Evolutionary conservation across 2,888 invertebrate species (phyloP), one percentile per base, ranked within the genome.

Genomic region (Microctonus hyperodae): DNA sequence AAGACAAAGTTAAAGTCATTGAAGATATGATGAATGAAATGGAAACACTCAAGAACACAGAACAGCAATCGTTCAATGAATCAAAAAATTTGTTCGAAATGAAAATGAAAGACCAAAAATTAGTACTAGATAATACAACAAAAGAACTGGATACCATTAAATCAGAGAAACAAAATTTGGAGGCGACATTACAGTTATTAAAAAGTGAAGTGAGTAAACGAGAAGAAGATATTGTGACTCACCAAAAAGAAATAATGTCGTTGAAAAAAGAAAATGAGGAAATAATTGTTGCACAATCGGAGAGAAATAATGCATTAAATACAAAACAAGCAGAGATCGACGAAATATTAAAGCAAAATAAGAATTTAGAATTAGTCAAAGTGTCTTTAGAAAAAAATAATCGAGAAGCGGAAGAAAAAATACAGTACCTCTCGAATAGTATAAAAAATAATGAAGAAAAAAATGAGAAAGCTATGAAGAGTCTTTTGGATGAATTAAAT

Each of bases 251-350:
- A 64, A 62, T 74, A 74, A 60, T 76, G 84, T 81, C 85, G 70
- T 85, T 86, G 75, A 86, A 86, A 72, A 85, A 85, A 76, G 86
- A 88, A 82, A 78, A 87, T 33, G 72, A 77, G 31, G 85, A 86
- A 75, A 77, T 85, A 6, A 69, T 70, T 10, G 73, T 74, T 31
- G 73, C 75, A 50, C 75, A 61, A 74, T 22, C 61, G 76, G 20
- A 74, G 73, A 56, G 76, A 75, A 37, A 81, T 83, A 55, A n/a
- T 11, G 76, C 81, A 64, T 63, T 76, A 0, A 75, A 78, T 20
- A 70, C 76, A 10, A 74, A 76, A 65, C 70, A 75, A 40, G 70
- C 61, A 9, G 72, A 78, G 69, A 48, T 81, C n/a, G 72, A 75
- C 22, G 69, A 75, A 64, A 70, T 78, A 69, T 67, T 67, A 33